Evolutionary conservation across 2,113 vertebrate genomes (phyloP).

Genomic region (Zootoca vivipara): DNA sequence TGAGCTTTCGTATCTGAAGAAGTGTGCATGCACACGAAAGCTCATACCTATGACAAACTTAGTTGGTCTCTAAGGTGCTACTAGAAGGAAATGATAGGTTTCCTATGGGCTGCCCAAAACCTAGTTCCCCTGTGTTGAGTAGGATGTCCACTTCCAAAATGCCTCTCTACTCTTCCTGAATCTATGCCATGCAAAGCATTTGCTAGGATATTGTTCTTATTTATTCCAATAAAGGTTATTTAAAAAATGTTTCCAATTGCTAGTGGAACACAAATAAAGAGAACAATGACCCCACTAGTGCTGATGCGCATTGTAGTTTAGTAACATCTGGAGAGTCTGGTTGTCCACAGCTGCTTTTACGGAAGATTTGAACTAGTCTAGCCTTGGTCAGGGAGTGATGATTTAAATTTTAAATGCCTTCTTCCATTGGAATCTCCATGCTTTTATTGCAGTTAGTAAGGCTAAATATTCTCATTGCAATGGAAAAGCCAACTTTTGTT

Average conservation of each 20-base stretch:
- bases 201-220: background rate
- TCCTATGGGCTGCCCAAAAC: background rate
- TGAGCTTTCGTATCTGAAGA: too few species aligned
- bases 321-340: too few species aligned
- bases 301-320: too few species aligned
- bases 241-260: too few species aligned
- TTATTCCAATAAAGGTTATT: background rate
- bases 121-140: background rate
- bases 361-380: background rate
- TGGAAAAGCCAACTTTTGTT: background rate
- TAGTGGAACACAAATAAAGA: too few species aligned
- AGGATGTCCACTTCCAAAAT: background rate
- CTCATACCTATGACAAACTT: too few species aligned
- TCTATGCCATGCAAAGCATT: background rate
- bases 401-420: background rate
- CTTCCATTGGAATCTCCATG: background rate
- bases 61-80: too few species aligned
- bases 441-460: background rate
- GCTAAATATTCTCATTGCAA: accelerated
- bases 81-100: too few species aligned
- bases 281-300: too few species aligned
- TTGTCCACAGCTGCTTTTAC: too few species aligned
- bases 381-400: background rate
- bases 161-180: background rate
- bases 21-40: too few species aligned